Evolutionary conservation across 2,888 invertebrate species (phyloP).

Genomic region (Lottia gigantea): DNA sequence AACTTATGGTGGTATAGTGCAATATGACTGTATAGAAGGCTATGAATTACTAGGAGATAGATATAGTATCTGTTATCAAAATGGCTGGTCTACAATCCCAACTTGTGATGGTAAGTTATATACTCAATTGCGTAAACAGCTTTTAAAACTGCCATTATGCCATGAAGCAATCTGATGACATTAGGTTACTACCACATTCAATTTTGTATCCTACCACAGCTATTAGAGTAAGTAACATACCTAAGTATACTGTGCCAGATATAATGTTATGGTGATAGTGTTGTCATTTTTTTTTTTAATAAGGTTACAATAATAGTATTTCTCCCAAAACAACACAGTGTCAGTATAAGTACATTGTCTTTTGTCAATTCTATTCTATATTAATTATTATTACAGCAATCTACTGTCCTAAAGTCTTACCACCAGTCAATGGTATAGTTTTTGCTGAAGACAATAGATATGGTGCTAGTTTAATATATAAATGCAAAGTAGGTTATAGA

Average conservation of each 20-base stretch:
- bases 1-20: slow-evolving; percentile 42
- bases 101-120: slow-evolving; percentile 39
- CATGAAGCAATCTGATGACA: no score
- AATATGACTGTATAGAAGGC: slow-evolving; percentile 47
- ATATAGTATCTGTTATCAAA: slow-evolving; percentile 36
- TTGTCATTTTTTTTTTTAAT: no score
- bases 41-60: slow-evolving; percentile 33
- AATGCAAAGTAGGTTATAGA: slow-evolving; percentile 41
- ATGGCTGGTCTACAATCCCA: slow-evolving; percentile 46
- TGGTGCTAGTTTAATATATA: slow-evolving; percentile 41
- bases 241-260: no score
- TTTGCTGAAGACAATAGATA: slow-evolving; percentile 38
- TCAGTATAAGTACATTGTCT: no score
- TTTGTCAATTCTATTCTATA: no score
- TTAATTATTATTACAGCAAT: slow-evolving; percentile 43
- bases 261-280: no score
- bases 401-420: slow-evolving; percentile 47
- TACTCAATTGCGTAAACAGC: background rate
- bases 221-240: no score
- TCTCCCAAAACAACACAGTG: no score
- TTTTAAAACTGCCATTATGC: no score
- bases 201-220: no score
- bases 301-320: no score
- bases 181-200: no score
- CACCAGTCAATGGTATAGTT: slow-evolving; percentile 38